Conservation (phyloP, 2,888 invertebrate genomes). For the Sarcophaga subvicina region DNA sequence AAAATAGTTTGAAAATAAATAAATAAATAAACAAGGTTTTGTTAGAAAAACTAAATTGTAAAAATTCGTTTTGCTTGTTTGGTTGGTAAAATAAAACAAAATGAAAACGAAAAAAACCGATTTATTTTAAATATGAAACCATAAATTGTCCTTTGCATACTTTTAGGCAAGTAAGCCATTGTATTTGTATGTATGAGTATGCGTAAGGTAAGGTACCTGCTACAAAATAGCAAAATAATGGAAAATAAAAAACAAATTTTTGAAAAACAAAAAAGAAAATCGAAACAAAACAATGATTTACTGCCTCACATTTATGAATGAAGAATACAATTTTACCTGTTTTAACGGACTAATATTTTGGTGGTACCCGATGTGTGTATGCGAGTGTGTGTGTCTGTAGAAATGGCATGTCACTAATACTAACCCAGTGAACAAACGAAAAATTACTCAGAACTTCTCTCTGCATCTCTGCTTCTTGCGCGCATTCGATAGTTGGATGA, state of each 20-base stretch:
- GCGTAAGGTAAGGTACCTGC: background rate
- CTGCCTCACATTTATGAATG: constrained; percentile 35
- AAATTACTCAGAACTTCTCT: too few species aligned
- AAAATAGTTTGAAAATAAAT: background rate
- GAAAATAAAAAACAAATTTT: background rate
- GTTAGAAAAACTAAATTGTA: too few species aligned
- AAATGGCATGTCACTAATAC: background rate
- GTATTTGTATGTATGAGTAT: background rate
- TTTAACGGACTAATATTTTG: background rate
- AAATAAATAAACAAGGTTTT: background rate
- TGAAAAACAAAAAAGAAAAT: background rate
- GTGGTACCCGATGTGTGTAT: background rate
- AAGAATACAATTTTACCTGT: constrained; percentile 42
- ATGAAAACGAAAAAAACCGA: constrained; percentile 17
- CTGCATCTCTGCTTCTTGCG: too few species aligned
- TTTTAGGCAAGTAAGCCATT: constrained; percentile 16
- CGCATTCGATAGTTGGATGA: too few species aligned
- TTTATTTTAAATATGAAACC: constrained; percentile 47
- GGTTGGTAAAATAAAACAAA: background rate
- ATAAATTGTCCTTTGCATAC: constrained; percentile 42
- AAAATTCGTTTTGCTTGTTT: too few species aligned
- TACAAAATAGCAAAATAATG: background rate
- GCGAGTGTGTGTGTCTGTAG: too few species aligned
- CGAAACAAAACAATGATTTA: constrained; percentile 37
- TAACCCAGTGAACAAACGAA: background rate